These are phyloP conservation scores for Promerops cafer DNA, from an alignment of 2,113 vertebrate genomes.

Conservation along the genomic window DNA sequence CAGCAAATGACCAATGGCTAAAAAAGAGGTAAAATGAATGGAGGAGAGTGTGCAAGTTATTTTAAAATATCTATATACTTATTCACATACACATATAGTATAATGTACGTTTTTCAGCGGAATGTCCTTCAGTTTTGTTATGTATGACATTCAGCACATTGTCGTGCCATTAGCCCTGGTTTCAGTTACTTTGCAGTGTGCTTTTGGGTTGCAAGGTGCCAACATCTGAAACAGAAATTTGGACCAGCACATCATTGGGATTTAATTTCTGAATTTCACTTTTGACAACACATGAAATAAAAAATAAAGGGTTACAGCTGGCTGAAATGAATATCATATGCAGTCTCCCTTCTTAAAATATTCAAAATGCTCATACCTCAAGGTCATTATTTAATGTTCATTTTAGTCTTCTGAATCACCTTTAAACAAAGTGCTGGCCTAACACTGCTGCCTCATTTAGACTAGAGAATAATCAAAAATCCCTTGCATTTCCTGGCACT, in stretches of 20 bases:
- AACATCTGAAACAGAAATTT: neutral
- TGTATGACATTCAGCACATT: neutral
- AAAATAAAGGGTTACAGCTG: neutral
- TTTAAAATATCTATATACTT: neutral
- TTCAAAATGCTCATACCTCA: conserved; percentile 5
- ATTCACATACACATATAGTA: neutral
- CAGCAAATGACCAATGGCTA: neutral
- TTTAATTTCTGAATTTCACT: conserved; percentile 8
- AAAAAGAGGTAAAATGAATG: neutral
- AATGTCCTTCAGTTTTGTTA: neutral
- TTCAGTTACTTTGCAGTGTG: neutral
- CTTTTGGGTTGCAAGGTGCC: neutral
- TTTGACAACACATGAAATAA: neutral
- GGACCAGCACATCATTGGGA: neutral
- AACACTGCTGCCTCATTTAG: neutral
- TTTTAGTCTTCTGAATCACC: conserved; percentile 17
- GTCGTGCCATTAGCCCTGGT: neutral
- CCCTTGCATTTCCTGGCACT: neutral
- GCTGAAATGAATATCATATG: neutral
- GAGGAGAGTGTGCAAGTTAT: neutral
- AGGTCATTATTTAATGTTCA: neutral
- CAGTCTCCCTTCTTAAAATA: conserved; percentile 2
- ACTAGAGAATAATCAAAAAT: neutral
- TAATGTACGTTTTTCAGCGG: neutral
- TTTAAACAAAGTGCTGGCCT: neutral